A percentile compares a stretch with the other conserved stretches of the same genome.
Conservation (phyloP, 1,140 invertebrate species). For the Trichomalopsis sarcophagae region DNA sequence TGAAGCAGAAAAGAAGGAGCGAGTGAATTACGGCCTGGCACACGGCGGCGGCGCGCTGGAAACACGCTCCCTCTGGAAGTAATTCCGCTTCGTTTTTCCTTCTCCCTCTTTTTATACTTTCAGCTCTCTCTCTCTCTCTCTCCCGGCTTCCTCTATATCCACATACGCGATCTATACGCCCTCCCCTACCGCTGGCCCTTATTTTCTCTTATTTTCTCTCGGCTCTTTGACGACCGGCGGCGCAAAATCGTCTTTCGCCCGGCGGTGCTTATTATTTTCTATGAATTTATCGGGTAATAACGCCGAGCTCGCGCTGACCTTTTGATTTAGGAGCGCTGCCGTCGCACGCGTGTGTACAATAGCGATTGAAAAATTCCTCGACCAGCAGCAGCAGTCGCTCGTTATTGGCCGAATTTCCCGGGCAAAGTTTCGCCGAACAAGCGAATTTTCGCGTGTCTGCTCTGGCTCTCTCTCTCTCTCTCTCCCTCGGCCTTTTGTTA, state of each 20-base stretch:
- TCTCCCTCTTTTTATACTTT: slow-evolving; percentile 8
- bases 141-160: not conserved
- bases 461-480: too few relatives aligned
- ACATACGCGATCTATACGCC: not conserved
- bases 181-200: not conserved
- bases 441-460: slow-evolving; percentile 1
- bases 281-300: slow-evolving; percentile 43
- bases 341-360: not conserved
- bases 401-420: not conserved
- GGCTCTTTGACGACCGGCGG: not conserved
- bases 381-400: not conserved
- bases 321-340: slow-evolving; percentile 26
- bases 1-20: not conserved
- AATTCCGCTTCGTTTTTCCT: slow-evolving; percentile 36
- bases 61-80: slow-evolving; percentile 41
- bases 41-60: slow-evolving; percentile 28
- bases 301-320: not conserved
- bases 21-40: slow-evolving; percentile 33
- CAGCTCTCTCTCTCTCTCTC: not conserved
- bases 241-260: not conserved
- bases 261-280: slow-evolving; percentile 31
- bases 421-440: not conserved
- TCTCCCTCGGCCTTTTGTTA: not conserved
- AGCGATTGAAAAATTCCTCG: slow-evolving; percentile 17
- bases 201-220: not conserved